A percentile compares a stretch with the other conserved stretches of the same genome.
Evolutionary conservation across 2,113 vertebrate genomes (phyloP).

Genomic region (Lagopus muta): DNA sequence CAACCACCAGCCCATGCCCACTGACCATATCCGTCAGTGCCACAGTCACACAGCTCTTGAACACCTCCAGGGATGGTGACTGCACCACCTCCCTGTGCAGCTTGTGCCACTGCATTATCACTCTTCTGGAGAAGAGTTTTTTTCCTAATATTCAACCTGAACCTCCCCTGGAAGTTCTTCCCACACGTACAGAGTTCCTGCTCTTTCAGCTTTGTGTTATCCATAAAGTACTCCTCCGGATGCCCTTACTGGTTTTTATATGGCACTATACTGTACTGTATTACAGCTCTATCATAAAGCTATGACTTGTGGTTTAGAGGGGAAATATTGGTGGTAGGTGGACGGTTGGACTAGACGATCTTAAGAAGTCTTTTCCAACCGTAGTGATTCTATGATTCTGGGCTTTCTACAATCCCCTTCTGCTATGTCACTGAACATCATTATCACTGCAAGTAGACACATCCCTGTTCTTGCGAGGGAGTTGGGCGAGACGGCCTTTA

Average conservation of each 20-base stretch:
- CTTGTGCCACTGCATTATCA: background rate
- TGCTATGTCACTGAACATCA: background rate
- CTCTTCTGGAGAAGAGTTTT: background rate
- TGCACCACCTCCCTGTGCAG: background rate
- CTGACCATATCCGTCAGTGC: background rate
- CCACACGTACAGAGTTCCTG: background rate
- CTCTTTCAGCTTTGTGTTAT: background rate
- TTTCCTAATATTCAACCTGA: background rate
- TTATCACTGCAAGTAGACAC: background rate
- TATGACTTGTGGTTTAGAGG: background rate
- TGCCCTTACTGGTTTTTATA: background rate
- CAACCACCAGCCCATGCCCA: background rate
- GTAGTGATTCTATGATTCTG: background rate
- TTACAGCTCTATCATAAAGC: background rate
- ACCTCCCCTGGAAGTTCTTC: background rate
- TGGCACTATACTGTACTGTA: background rate
- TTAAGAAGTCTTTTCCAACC: too few species aligned
- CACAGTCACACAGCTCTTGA: background rate
- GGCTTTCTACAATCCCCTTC: background rate
- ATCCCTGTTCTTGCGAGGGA: too few species aligned
- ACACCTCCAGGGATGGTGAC: background rate
- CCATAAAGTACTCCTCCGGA: background rate
- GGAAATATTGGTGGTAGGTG: too few species aligned
- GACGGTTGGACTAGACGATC: too few species aligned
- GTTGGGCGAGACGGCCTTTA: too few species aligned